Base-by-base conservation (phyloP, 2,888 invertebrate species). In the Silvanus unidentatus region DNA sequence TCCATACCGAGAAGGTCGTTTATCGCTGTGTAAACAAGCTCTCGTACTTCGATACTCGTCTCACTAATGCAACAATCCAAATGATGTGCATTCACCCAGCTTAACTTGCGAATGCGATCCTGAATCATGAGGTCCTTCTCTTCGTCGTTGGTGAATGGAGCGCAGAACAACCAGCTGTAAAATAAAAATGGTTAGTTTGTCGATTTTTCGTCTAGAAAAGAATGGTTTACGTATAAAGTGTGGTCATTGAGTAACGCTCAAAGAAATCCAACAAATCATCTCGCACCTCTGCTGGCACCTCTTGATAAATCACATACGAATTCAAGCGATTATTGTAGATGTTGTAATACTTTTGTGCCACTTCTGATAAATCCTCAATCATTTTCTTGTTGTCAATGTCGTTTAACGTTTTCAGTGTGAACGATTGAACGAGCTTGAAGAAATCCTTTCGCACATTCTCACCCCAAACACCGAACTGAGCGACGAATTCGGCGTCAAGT, bases 31-130 rank as follows among this genome's bases (percentile, higher is more conserved):
- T 96, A 96, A n/a, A 96, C 84, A 44, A 92, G 75, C 62, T 90
- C 88, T n/a, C 93, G 75, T 6, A 94, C 91, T 59, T 84, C 83
- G 0, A 87, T 79, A 67, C 85, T 84, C 8, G 83, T 81, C 66
- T 95, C 88, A 64, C 94, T 90, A 52, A 99, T 86, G 58, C 86
- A 82, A 62, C 96, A 94, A 63, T 96, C 96, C 44, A 99, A 78
- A 72, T 96, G 94, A 50, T 88, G 84, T 40, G 93, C 88, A 46
- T 92, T 92, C 6, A 99, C 91, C 99, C 99, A 99, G 70, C 92
- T 90, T 43, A 99, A 75, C 66, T 92, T 90, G 39, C 98, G 84
- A 60, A 99, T 98, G 46, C 96, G 84, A 54, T 88, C 89, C 62
- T 98, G 97, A 65, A 98, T 84, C 35, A 82, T 82, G 30, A 97